Base-by-base conservation (phyloP, 2,113 vertebrate genomes). In the Mustela nigripes region DNA sequence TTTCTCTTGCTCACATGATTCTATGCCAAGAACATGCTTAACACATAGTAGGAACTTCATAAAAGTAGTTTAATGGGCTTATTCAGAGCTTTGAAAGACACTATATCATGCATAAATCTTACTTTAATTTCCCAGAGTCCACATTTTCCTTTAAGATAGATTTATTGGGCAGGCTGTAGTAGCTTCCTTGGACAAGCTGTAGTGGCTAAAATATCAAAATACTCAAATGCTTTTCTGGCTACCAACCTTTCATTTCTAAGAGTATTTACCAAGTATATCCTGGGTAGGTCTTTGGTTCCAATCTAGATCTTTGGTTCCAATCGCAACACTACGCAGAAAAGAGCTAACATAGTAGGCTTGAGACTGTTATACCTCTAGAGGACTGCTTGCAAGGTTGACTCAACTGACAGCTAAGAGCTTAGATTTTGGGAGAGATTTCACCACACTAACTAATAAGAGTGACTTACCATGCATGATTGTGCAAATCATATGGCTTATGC, bases 191-290 rank as follows among this genome's bases (percentile, higher is more conserved):
- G 3, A 78, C 56, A 83, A 15, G 8, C 6, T 85, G 71, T 11
- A 4, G 21, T 74, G 11, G 48, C 45, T 79, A 73, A 96, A 73
- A 92, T 26, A 88, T 74, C 45, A 45, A 97, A 83, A 96, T 39
- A 87, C 60, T 63, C 16, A 26, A 84, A 45, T 76, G 36, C 22
- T 86, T 65, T 94, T 39, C 48, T 67, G 28, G 11, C 3, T 94
- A 56, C 33, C 21, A 39, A 53, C 3, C n/a, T 69, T 60, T 28
- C 50, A 7, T 71, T 79, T 28, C 60, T 36, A 85, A 85, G 62
- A 4, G n/a, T n/a, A 26, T 18, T 83, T 31, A 6, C 18, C 33
- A 80, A 58, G 5, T 21, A 80, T 31, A 84, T 24, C 81, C n/a
- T 76, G 6, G 12, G 22, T 42, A 74, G 21, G 24, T 84, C 36